These are phyloP conservation scores for Hyposmocoma kahamanoa DNA, from an alignment of 1,140 invertebrate genomes.

Conservation along the genomic window DNA sequence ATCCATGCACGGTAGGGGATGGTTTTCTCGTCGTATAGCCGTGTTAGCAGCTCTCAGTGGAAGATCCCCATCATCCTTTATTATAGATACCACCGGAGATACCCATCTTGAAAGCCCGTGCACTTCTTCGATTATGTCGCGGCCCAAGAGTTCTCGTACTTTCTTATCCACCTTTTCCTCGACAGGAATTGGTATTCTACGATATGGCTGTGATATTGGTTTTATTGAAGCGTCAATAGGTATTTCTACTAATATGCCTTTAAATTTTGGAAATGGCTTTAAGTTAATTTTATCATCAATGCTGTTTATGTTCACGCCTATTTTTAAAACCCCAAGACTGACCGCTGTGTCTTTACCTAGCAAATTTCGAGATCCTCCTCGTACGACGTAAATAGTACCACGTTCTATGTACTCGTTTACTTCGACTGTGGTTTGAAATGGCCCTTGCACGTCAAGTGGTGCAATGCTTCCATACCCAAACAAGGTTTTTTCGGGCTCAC, in stretches of 20 bases:
- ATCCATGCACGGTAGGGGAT: conserved; percentile 14
- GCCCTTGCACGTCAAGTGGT: conserved; percentile 18
- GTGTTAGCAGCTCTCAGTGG: conserved; percentile 12
- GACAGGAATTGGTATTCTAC: conserved; percentile 10
- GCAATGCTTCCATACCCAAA: conserved; percentile 20
- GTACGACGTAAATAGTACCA: conserved; percentile 15
- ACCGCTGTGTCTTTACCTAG: conserved; percentile 23
- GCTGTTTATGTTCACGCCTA: conserved; percentile 25
- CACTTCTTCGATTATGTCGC: conserved; percentile 15
- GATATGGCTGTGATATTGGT: conserved; percentile 15
- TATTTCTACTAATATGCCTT: background rate
- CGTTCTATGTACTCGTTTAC: background rate
- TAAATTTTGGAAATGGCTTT: background rate
- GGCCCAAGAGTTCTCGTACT: background rate
- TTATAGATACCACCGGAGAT: background rate
- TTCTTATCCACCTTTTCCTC: background rate
- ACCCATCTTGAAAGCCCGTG: conserved; percentile 9
- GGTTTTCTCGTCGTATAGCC: conserved; percentile 18
- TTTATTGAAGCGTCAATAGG: background rate
- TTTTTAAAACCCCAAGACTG: conserved; percentile 16
- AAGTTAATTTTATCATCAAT: too few species aligned
- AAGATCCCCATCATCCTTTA: background rate
- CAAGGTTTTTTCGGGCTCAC: conserved; percentile 15
- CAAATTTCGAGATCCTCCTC: conserved; percentile 20
- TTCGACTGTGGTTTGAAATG: conserved; percentile 21